Evolutionary conservation across 1,140 invertebrate genomes (phyloP).

Genomic region (Drosophila pachea): DNA sequence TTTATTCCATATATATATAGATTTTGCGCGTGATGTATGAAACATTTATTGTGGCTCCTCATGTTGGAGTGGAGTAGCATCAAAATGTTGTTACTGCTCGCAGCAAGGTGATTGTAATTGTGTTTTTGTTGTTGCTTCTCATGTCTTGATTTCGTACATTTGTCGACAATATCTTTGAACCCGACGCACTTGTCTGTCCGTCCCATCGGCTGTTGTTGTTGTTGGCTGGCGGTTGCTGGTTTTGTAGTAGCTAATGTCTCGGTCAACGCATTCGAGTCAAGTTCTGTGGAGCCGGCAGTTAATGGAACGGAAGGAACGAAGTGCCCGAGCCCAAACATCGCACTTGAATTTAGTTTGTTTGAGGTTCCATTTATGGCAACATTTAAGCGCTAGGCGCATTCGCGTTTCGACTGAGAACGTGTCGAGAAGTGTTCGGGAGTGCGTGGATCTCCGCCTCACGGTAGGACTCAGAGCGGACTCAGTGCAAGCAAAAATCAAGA

Average conservation of each 20-base stretch:
- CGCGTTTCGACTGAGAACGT: slow-evolving; percentile 56
- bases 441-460: background rate
- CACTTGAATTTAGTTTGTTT: slow-evolving; percentile 25
- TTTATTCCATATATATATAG: background rate
- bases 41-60: slow-evolving; percentile 47
- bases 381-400: slow-evolving; percentile 58
- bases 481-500: too few relatives aligned
- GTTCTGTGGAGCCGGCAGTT: slow-evolving; percentile 47
- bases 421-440: slow-evolving; percentile 58
- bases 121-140: slow-evolving; percentile 45
- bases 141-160: slow-evolving; percentile 15
- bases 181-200: slow-evolving; percentile 52
- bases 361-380: slow-evolving; percentile 41
- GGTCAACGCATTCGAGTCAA: slow-evolving; percentile 74
- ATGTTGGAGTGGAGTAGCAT: slow-evolving; percentile 59
- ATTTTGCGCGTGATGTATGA: slow-evolving; percentile 23
- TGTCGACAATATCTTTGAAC: slow-evolving; percentile 64
- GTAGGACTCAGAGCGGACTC: background rate
- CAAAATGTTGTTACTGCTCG: slow-evolving; percentile 37
- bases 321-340: slow-evolving; percentile 32
- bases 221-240: slow-evolving; percentile 4
- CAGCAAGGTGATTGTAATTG: slow-evolving; percentile 62
- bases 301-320: slow-evolving; percentile 62
- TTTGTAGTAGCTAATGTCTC: slow-evolving; percentile 65
- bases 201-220: slow-evolving; percentile 34